These are phyloP conservation scores for Lepidochrysops patricia DNA, from an alignment of 2,888 invertebrate species.

Conservation along the genomic window DNA sequence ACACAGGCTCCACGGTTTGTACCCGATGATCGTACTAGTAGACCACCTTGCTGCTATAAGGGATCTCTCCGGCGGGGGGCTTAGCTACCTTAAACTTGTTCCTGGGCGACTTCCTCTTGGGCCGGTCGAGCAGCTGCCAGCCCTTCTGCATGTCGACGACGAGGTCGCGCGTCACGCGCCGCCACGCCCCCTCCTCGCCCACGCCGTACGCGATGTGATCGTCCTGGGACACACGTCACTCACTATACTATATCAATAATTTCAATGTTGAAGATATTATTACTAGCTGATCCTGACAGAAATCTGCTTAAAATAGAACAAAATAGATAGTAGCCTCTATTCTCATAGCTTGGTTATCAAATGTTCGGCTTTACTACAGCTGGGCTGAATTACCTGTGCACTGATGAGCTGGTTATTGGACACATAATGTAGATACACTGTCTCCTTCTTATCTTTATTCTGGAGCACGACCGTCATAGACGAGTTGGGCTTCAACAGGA, in stretches of 20 bases:
- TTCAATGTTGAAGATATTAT: too few species aligned
- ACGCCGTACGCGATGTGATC: slow-evolving; percentile 92
- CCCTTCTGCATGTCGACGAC: slow-evolving; percentile 95
- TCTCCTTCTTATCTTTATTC: slow-evolving; percentile 82
- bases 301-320: too few species aligned
- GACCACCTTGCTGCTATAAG: too few species aligned
- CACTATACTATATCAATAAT: slow-evolving; percentile 5
- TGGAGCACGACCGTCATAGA: slow-evolving; percentile 86
- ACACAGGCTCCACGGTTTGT: too few species aligned
- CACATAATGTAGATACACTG: slow-evolving; percentile 88
- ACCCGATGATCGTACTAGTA: too few species aligned
- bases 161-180: slow-evolving; percentile 88
- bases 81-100: slow-evolving; percentile 83
- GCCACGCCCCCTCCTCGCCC: slow-evolving; percentile 80
- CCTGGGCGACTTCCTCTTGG: slow-evolving; percentile 80
- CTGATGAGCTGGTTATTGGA: slow-evolving; percentile 82
- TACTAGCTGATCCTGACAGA: too few species aligned
- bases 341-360: too few species aligned
- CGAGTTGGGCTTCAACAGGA: slow-evolving; percentile 84
- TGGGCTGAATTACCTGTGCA: slow-evolving; percentile 80
- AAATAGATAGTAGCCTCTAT: too few species aligned
- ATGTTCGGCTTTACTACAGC: too few species aligned
- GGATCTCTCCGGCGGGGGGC: too few species aligned
- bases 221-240: slow-evolving; percentile 53
- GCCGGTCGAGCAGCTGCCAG: slow-evolving; percentile 78